Evolutionary conservation across 2,797 vertebrate genomes (phyloP), one percentile per base, ranked within the genome.

Genomic region (Chrysolophus pictus): DNA sequence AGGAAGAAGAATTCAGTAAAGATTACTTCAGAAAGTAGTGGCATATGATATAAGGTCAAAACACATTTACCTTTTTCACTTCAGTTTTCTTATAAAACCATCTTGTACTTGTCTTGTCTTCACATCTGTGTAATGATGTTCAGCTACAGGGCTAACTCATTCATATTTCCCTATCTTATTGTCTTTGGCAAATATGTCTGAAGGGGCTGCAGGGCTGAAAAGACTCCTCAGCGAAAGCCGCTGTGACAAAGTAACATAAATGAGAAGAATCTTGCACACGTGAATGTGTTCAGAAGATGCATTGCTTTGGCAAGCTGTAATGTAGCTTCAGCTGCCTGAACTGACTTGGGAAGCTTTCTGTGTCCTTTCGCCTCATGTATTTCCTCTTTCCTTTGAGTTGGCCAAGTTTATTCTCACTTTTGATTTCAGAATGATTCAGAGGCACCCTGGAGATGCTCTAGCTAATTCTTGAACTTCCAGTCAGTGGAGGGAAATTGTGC

Each of bases 171-270:
- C 93, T 84, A 81, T 83, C 73, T 85, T 87, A 90, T 94, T 96
- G 89, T 96, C 87, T 96, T 91, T 95, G 91, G 91, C 81, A 96
- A 96, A 94, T 73, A 88, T 3, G 17, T 94, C 74, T 92, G 87
- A 93, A 96, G 86, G 47, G 90, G 94, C 96, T 95, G 81, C 84
- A 80, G 90, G 95, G 95, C 92, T 95, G 77, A 94, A 91, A 93
- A 94, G 71, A 72, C 77, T 93, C 46, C 84, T 97, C 95, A 95
- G 90, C 1, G 6, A 93, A 96, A 97, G 87, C 58, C 8, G 8
- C 95, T 96, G 90, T 96, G 97, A 96, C 96, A 96, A 94, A 95
- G 74, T 87, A 95, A 95, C 75, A 35, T 46, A 94, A 94, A 94
- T 33, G 87, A 90, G 91, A 91, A 76, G 71, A 79, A 87, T 84